Base-by-base conservation (phyloP, 2,888 invertebrate genomes). In the Mythimna lalbum region DNA sequence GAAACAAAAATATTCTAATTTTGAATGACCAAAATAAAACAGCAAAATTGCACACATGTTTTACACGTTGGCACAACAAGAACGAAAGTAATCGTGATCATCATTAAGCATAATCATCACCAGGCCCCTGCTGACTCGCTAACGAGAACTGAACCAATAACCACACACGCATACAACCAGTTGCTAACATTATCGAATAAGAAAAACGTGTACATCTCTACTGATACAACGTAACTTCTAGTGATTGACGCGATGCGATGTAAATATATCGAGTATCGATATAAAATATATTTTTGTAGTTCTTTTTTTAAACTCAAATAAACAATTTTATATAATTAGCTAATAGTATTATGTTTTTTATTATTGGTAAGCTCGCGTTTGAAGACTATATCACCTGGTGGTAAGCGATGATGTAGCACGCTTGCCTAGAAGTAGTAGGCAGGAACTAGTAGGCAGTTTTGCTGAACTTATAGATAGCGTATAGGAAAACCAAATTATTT, bases 131-230 rank as follows among this genome's bases (percentile, higher is more conserved):
- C 53, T 62, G 17, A 76, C 59, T 62, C 21, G 66, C 55, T 77
- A 73, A 63, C 59, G 52, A 81, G 36, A 74, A 82, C n/a, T 17
- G 49, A 65, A 80, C 69, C 78, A 69, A 70, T 63, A 80, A 65
- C 60, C 59, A 73, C 53, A 77, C 71, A 71, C 61, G 66, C 78
- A 73, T 69, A 83, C 82, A 87, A 88, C 80, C 63, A 59, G 69
- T 55, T 23, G 61, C 60, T 84, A 83, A 80, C 69, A 87, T 87
- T 85, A 87, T 80, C 83, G 67, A 66, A 78, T 66, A 69, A 78
- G 78, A 90, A 90, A 88, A 90, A 89, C 88, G 84, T 89, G 87
- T 85, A 77, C 80, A 87, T 89, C 87, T 88, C 75, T 68, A 76
- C 77, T 62, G 60, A 70, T 62, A 75, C 69, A 69, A 88, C 83